Base-by-base conservation (phyloP, 2,797 vertebrate genomes). In the Neoniphon sammara region DNA sequence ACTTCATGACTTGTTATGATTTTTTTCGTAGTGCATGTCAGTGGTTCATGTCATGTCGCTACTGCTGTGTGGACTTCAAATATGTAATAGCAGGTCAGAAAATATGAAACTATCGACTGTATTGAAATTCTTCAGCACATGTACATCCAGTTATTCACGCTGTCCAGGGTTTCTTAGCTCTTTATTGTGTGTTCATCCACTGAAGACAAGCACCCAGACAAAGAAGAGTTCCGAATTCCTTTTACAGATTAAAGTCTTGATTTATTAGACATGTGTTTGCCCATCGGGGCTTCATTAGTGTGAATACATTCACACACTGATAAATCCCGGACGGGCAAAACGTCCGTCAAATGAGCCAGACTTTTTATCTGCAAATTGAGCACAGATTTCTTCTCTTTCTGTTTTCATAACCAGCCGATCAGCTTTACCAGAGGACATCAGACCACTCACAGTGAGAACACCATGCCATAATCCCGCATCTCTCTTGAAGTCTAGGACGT, bases 401-500 rank as follows among this genome's bases (percentile, higher is more conserved):
- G 18, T 66, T 77, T 25, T 27, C 5, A n/a, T 64, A 81, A 77
- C 4, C 2, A 0, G 64, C 5, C 4, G 53, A 56, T 78, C 42
- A 65, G 60, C 30, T 57, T 77, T 55, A 76, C 4, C 47, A 17
- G 31, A 21, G 17, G 10, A 27, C 30, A 72, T 11, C 18, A 60
- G 18, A 62, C 11, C 47, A 94, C 97, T 96, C 87, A 99, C 97
- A 30, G 96, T 96, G 60, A 98, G 91, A 66, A 99, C 96, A 2
- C 96, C 96, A 17, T 99, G 97, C 97, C 97, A 99, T 61, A 99
- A 93, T 66, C 97, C 97, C 30, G 96, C 96, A 69, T 98, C 97
- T 86, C 97, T 95, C 89, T 99, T 99, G 91, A 99, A 98, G 93
- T 99, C 97, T 93, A 99, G 90, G 73, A 99, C 97, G 36, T 98